phyloP scores from a whole-genome alignment of 1,140 invertebrate species.

The Panagrolaimus sp. region DNA sequence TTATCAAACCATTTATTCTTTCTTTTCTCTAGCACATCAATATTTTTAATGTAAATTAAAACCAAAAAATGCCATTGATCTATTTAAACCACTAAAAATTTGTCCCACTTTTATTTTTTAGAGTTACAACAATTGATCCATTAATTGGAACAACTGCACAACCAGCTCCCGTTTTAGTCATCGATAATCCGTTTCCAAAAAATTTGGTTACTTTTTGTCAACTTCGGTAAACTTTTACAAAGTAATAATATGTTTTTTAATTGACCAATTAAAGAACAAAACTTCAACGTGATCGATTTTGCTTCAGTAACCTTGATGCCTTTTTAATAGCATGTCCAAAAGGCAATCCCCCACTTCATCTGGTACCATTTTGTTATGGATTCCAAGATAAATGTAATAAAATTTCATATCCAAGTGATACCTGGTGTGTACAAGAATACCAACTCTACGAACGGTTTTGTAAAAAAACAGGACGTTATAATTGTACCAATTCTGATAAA shows the following conservation, averaged over 20 bases:
- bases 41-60: too few relatives aligned
- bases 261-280: neutral
- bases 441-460: conserved; percentile 17
- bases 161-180: conserved; percentile 8
- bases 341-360: conserved; percentile 14
- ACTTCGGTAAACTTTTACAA: neutral
- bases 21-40: too few relatives aligned
- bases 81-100: too few relatives aligned
- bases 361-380: conserved; percentile 20
- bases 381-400: conserved; percentile 19
- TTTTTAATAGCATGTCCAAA: conserved; percentile 22
- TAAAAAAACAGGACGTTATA: neutral
- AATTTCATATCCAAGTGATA: conserved; percentile 15
- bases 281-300: conserved; percentile 21
- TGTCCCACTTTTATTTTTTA: too few relatives aligned
- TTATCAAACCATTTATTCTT: too few relatives aligned
- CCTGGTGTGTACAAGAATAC: conserved; percentile 21
- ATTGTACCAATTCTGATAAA: conserved; percentile 6
- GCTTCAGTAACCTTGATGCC: conserved; percentile 14
- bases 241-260: neutral
- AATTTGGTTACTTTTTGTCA: conserved; percentile 17
- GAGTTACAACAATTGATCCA: too few relatives aligned
- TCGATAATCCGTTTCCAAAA: conserved; percentile 22
- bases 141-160: neutral
- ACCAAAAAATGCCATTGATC: too few relatives aligned